These are phyloP conservation scores for Theodoxus fluviatilis DNA, from an alignment of 2,888 invertebrate genomes.

Conservation along the genomic window DNA sequence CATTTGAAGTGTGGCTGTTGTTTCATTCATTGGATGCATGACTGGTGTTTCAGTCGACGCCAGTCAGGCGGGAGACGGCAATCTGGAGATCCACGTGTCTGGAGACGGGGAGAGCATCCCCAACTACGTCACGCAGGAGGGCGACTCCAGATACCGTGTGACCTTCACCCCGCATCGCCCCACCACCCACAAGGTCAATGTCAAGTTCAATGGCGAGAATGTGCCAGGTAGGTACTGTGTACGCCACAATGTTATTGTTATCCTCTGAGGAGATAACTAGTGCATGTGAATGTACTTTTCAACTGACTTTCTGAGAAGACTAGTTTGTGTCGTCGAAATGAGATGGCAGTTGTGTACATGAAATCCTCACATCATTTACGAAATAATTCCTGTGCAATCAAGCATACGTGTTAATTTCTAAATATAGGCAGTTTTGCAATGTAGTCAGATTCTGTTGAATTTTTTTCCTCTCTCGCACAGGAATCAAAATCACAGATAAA, in stretches of 20 bases:
- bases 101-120: slow-evolving; percentile 96
- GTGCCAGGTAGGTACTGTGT: slow-evolving; percentile 71
- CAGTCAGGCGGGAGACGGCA: slow-evolving; percentile 93
- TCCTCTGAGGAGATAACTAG: neutral
- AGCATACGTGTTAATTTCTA: neutral
- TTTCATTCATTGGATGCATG: no score
- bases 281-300: neutral
- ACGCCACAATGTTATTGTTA: neutral
- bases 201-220: slow-evolving; percentile 90
- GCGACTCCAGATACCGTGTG: slow-evolving; percentile 93
- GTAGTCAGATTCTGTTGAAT: no score
- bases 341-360: no score
- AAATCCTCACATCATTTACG: neutral
- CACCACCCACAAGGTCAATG: slow-evolving; percentile 88
- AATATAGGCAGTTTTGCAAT: neutral
- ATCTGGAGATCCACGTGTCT: slow-evolving; percentile 95
- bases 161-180: slow-evolving; percentile 97
- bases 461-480: no score
- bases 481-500: no score
- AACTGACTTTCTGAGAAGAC: no score
- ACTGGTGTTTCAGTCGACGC: slow-evolving; percentile 82
- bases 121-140: slow-evolving; percentile 97
- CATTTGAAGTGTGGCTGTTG: no score
- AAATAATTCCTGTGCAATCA: neutral
- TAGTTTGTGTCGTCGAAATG: no score